These are phyloP conservation scores for Drosophila mojavensis DNA, from an alignment of 1,140 invertebrate species.

Conservation along the genomic window DNA sequence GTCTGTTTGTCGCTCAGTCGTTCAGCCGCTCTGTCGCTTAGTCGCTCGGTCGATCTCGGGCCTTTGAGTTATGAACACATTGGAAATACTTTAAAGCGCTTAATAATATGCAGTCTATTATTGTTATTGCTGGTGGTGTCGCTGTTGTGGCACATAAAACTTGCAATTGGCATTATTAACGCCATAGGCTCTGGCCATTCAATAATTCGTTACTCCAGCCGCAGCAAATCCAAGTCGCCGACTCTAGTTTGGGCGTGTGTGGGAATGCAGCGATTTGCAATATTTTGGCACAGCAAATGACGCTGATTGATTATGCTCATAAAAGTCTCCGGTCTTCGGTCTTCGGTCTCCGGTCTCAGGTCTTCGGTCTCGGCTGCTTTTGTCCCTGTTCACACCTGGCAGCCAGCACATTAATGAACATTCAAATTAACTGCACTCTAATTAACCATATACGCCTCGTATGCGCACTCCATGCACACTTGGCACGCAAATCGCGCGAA, in stretches of 20 bases:
- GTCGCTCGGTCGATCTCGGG: conserved; percentile 24
- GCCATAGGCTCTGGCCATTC: conserved; percentile 68
- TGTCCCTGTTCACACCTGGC: conserved; percentile 73
- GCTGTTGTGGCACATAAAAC: conserved; percentile 75
- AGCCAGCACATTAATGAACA: conserved; percentile 70
- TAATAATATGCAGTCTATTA: conserved; percentile 81
- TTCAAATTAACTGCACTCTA: conserved; percentile 75
- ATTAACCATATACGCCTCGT: conserved; percentile 57
- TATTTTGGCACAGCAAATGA: conserved; percentile 60
- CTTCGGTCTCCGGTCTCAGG: neutral
- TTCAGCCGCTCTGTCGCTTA: neutral
- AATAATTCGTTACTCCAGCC: conserved; percentile 25
- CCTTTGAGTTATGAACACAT: conserved; percentile 59
- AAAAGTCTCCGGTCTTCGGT: conserved; percentile 8
- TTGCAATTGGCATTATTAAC: conserved; percentile 81
- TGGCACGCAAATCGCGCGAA: conserved; percentile 58
- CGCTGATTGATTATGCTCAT: conserved; percentile 68
- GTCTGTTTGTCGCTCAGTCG: neutral
- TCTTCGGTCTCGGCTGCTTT: conserved; percentile 8
- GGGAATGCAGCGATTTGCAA: conserved; percentile 56
- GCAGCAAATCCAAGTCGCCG: conserved; percentile 2
- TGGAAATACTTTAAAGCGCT: conserved; percentile 77
- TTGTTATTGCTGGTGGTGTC: conserved; percentile 69
- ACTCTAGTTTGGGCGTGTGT: conserved; percentile 58
- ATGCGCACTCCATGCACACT: conserved; percentile 27